Percentiles rank a stretch among this genome's conserved stretches.
Evolutionary conservation across 2,888 invertebrate species (phyloP).

Genomic region (Monoplex corrugatus): DNA sequence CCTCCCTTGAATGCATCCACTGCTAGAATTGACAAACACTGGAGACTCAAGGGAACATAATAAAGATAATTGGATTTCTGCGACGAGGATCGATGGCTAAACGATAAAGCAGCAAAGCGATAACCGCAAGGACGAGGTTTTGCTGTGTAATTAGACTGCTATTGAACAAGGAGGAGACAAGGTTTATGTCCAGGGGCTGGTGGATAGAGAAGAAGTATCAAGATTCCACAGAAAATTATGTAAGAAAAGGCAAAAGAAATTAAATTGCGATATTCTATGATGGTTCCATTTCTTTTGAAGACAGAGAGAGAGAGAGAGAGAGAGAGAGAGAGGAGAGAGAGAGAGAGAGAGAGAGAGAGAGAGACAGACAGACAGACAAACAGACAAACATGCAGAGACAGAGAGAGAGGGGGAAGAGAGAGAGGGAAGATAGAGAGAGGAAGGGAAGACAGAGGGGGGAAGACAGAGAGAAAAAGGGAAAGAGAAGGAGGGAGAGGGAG

Average conservation of each 20-base stretch:
- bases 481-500: background rate
- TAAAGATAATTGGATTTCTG: constrained; percentile 54
- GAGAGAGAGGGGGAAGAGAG: background rate
- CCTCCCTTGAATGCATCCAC: constrained; percentile 12
- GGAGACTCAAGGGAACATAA: constrained; percentile 45
- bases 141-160: no score
- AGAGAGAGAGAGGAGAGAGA: background rate
- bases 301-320: background rate
- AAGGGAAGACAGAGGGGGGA: background rate
- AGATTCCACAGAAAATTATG: no score
- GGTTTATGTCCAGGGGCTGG: no score
- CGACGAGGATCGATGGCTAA: background rate
- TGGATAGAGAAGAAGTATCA: background rate
- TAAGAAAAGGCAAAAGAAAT: no score
- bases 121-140: background rate
- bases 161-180: background rate
- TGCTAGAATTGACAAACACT: constrained; percentile 53
- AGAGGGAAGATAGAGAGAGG: background rate
- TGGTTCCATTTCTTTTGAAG: no score
- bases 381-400: background rate
- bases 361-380: background rate
- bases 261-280: no score
- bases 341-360: background rate
- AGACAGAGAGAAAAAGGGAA: background rate
- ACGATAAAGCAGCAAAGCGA: background rate